Evolutionary conservation across 2,888 invertebrate genomes (phyloP), one percentile per base, ranked within the genome.

Genomic region (Caenorhabditis drosophilae): DNA sequence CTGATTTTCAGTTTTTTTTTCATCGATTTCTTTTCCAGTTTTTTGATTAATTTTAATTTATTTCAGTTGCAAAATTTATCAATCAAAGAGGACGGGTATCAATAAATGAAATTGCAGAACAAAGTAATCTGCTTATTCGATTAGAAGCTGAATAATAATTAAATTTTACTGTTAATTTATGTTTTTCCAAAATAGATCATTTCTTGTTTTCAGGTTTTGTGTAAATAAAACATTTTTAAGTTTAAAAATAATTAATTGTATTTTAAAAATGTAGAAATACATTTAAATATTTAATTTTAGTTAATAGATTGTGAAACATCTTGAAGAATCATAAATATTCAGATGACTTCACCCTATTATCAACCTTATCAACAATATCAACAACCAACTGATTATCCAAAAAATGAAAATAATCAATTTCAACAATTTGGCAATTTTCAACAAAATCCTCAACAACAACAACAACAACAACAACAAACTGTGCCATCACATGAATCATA

Each of bases 11-110:
- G n/a, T n/a, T n/a, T n/a, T n/a, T n/a, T n/a, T n/a, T n/a, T n/a
- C n/a, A n/a, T n/a, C n/a, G n/a, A n/a, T n/a, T n/a, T n/a, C n/a
- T n/a, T n/a, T n/a, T n/a, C n/a, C n/a, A n/a, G n/a, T n/a, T n/a
- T n/a, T n/a, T n/a, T n/a, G n/a, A n/a, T n/a, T n/a, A n/a, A n/a
- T n/a, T n/a, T 35, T 3, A 27, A 12, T 23, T 46, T 20, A 35
- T 68, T 77, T 40, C 69, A 78, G 93, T 98, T 1, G 95, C 95
- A 0, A 94, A 93, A 84, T 98, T 96, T 84, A 92, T 98, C 18
- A 90, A 84, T 44, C 95, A 96, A 84, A 88, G 95, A 48, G 98
- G 98, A 0, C 87, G 97, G 62, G 92, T 99, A 0, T 92, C 94
- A 0, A 92, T 99, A 47, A 86, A 90, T 0, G 98, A 98, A 78